These are phyloP conservation scores for Chesias legatella DNA, from an alignment of 2,888 invertebrate species.

Conservation along the genomic window DNA sequence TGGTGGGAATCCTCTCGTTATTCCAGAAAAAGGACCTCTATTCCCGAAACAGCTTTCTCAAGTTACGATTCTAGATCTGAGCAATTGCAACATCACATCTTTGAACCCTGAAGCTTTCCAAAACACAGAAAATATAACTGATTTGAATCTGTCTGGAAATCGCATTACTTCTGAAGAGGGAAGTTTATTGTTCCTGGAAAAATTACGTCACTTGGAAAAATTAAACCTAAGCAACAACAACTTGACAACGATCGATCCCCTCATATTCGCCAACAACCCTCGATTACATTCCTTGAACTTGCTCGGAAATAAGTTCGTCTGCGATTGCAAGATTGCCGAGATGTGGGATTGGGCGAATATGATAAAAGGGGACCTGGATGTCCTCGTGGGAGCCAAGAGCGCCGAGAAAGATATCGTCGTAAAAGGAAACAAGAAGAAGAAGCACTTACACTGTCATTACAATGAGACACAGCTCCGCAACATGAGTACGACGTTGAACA, in stretches of 20 bases:
- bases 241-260: constrained; percentile 79
- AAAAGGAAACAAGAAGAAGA: constrained; percentile 83
- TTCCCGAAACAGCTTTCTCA: constrained; percentile 84
- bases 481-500: constrained; percentile 67
- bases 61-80: constrained; percentile 82
- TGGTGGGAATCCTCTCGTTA: constrained; percentile 83
- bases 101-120: constrained; percentile 82
- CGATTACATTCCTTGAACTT: constrained; percentile 82
- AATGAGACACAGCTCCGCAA: constrained; percentile 79
- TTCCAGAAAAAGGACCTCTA: constrained; percentile 80
- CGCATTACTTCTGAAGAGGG: constrained; percentile 68
- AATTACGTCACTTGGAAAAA: constrained; percentile 78
- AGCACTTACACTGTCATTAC: constrained; percentile 82
- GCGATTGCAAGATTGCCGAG: constrained; percentile 84
- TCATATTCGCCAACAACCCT: constrained; percentile 78
- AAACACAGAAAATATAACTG: constrained; percentile 82
- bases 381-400: constrained; percentile 83
- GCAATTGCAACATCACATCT: constrained; percentile 82
- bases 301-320: constrained; percentile 84
- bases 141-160: constrained; percentile 82
- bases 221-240: constrained; percentile 84
- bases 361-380: constrained; percentile 82
- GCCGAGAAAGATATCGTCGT: constrained; percentile 82
- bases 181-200: constrained; percentile 78
- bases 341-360: constrained; percentile 87